phyloP scores from a whole-genome alignment of 2,113 vertebrate species.

The Rhea americana region DNA sequence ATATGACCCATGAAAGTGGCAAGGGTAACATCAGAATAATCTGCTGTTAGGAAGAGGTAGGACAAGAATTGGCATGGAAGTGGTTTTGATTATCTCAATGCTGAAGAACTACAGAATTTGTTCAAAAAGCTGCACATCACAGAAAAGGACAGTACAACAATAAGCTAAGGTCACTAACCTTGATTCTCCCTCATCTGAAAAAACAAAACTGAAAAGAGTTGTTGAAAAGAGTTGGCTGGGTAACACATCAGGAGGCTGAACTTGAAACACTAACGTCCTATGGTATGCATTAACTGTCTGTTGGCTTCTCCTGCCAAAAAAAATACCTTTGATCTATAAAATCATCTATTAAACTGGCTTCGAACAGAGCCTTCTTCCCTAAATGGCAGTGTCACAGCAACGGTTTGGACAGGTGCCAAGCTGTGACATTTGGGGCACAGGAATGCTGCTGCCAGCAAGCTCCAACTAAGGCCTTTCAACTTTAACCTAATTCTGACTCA shows the following conservation, averaged over 20 bases:
- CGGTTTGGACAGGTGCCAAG: background rate
- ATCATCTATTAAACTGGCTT: background rate
- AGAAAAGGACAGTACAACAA: background rate
- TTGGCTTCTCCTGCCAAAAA: background rate
- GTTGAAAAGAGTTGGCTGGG: background rate
- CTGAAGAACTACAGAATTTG: background rate
- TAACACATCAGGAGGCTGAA: background rate
- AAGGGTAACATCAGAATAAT: background rate
- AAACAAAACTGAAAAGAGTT: background rate
- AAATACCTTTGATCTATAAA: background rate
- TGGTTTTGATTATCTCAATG: background rate
- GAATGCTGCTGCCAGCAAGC: background rate
- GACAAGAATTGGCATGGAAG: background rate
- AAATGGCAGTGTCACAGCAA: background rate
- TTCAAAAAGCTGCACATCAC: background rate
- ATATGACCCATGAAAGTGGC: rapidly evolving
- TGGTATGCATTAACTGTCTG: rapidly evolving
- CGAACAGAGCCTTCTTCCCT: background rate
- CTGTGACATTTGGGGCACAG: background rate
- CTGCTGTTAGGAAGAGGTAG: background rate
- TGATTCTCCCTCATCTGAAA: background rate
- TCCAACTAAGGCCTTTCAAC: background rate
- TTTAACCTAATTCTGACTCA: background rate
- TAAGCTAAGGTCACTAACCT: background rate
- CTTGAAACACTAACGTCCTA: rapidly evolving